A percentile compares a stretch with the other conserved stretches of the same genome.
These are phyloP conservation scores for Malurus melanocephalus DNA, from an alignment of 2,113 vertebrate genomes.

Conservation along the genomic window DNA sequence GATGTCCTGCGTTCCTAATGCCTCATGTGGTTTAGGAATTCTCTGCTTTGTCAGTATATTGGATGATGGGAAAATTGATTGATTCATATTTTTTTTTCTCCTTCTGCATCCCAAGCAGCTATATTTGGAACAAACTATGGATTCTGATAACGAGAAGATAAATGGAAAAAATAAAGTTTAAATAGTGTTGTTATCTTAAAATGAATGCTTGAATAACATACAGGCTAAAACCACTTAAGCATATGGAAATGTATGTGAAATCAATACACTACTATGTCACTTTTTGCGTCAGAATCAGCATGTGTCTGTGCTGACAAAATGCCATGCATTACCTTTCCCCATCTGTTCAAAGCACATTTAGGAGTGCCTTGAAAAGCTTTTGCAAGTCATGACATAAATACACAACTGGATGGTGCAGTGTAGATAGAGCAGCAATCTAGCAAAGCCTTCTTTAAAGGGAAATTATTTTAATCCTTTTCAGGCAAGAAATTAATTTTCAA, in stretches of 20 bases:
- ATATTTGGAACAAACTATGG: not conserved
- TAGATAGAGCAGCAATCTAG: conserved; percentile 42
- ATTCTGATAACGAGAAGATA: not conserved
- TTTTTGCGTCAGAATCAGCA: conserved; percentile 54
- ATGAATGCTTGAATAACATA: not conserved
- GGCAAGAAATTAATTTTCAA: conserved; percentile 70
- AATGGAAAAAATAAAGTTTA: not conserved
- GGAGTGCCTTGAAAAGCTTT: conserved; percentile 48
- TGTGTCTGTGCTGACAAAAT: conserved; percentile 60
- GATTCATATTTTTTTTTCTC: not conserved
- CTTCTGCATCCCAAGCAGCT: not conserved
- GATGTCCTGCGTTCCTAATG: not conserved
- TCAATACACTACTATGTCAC: conserved; percentile 47
- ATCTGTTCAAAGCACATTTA: conserved; percentile 57
- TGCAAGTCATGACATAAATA: conserved; percentile 48
- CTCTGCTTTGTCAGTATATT: not conserved
- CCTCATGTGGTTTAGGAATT: rapidly evolving
- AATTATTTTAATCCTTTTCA: conserved; percentile 69
- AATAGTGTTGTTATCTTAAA: conserved; percentile 26
- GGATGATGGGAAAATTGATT: not conserved
- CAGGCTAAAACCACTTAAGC: conserved; percentile 24
- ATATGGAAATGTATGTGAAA: conserved; percentile 62
- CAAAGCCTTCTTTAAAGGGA: conserved; percentile 56
- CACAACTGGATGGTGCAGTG: conserved; percentile 30
- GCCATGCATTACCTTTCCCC: conserved; percentile 61